Evolutionary conservation across 1,140 invertebrate species (phyloP).

Genomic region (Penaeus vannamei): DNA sequence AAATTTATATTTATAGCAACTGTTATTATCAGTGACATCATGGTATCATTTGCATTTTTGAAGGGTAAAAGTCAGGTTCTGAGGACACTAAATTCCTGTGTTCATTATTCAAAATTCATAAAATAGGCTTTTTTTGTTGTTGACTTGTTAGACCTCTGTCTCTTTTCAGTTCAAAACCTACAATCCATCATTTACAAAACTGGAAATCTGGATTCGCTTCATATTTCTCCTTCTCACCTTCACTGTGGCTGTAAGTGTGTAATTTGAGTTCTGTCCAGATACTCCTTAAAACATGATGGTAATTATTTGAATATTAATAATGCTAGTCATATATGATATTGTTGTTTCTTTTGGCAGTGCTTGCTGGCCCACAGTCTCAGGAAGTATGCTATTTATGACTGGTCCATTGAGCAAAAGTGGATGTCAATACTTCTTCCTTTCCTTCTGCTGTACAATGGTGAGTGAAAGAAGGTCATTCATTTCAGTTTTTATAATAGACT

Average conservation of each 20-base stretch:
- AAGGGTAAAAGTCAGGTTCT: not conserved
- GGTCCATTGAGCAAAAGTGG: conserved; percentile 99
- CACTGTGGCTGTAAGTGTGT: conserved; percentile 84
- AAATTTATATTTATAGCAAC: not conserved
- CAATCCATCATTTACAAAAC: conserved; percentile 94
- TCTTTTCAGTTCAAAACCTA: conserved; percentile 93
- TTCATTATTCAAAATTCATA: too few relatives aligned
- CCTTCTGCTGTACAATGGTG: conserved; percentile 93
- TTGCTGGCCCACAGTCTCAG: conserved; percentile 91
- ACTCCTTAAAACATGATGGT: too few relatives aligned
- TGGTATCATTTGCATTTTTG: too few relatives aligned
- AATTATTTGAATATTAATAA: too few relatives aligned
- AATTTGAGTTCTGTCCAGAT: not conserved
- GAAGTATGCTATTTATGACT: conserved; percentile 91
- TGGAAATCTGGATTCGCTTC: conserved; percentile 97
- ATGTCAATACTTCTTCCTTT: conserved; percentile 91
- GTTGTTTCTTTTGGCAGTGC: conserved; percentile 77
- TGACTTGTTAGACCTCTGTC: conserved; percentile 42
- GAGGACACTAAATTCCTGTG: not conserved
- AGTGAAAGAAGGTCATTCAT: conserved; percentile 68
- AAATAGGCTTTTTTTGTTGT: too few relatives aligned
- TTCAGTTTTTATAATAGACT: too few relatives aligned
- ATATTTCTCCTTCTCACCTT: conserved; percentile 92
- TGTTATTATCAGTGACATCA: not conserved
- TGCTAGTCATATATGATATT: not conserved